phyloP scores from a whole-genome alignment of 1,140 invertebrate species.

The Drosophila elegans region DNA sequence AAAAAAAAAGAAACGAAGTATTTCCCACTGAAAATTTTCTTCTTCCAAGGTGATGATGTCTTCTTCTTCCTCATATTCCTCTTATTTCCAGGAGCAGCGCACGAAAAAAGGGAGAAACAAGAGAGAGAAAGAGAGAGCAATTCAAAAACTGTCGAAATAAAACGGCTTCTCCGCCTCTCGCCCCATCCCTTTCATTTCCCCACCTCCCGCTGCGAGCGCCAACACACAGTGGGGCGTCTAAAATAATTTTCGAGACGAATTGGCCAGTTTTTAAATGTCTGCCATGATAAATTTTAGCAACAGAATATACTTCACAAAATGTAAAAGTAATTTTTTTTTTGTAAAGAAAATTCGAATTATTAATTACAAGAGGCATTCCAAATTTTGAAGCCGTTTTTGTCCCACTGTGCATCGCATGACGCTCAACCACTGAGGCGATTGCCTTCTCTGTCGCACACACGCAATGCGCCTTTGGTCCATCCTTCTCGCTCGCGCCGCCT shows the following conservation, averaged over 20 bases:
- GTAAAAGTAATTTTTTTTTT: too few species aligned
- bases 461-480: slow-evolving; percentile 9
- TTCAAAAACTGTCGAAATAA: slow-evolving; percentile 82
- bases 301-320: background rate
- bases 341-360: too few species aligned
- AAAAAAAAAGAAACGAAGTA: slow-evolving; percentile 6
- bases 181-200: slow-evolving; percentile 14
- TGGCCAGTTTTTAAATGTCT: too few species aligned
- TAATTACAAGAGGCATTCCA: too few species aligned
- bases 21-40: slow-evolving; percentile 45
- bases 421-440: slow-evolving; percentile 31
- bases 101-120: slow-evolving; percentile 37
- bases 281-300: too few species aligned
- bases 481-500: slow-evolving; percentile 20
- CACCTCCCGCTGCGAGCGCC: slow-evolving; percentile 12
- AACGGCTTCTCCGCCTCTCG: slow-evolving; percentile 59
- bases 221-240: background rate
- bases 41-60: slow-evolving; percentile 44
- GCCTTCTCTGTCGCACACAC: slow-evolving; percentile 11
- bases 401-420: slow-evolving; percentile 30
- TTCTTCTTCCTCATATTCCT: slow-evolving; percentile 22
- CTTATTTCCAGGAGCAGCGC: slow-evolving; percentile 35
- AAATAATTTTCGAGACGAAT: background rate
- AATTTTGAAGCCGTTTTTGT: background rate
- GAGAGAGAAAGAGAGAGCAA: slow-evolving; percentile 40